Percentiles rank a stretch among this genome's conserved stretches.
Evolutionary conservation across 2,888 invertebrate species (phyloP).

Genomic region (Hyposoter didymator): DNA sequence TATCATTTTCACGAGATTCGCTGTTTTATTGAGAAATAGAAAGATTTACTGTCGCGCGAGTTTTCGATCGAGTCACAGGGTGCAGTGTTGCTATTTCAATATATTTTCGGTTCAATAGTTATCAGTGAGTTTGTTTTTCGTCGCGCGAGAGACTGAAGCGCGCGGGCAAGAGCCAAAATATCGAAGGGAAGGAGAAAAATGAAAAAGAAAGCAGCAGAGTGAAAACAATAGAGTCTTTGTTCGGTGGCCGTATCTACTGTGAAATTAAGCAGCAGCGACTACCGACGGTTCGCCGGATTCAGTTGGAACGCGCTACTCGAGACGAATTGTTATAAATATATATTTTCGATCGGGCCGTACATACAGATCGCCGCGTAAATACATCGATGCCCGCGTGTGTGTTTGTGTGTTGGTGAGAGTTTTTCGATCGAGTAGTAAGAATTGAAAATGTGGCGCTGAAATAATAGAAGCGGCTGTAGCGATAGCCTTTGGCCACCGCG

Average conservation of each 20-base stretch:
- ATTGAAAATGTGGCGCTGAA: slow-evolving; percentile 27
- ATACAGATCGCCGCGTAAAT: background rate
- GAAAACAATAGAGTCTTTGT: background rate
- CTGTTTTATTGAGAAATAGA: background rate
- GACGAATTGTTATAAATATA: background rate
- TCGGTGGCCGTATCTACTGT: background rate
- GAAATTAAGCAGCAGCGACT: background rate
- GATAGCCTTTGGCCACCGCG: slow-evolving; percentile 38
- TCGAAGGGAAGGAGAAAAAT: background rate
- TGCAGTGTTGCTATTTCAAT: background rate
- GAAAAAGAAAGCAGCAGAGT: background rate
- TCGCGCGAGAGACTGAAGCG: too few species aligned
- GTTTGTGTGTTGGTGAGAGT: background rate
- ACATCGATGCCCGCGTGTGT: background rate
- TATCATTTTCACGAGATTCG: background rate
- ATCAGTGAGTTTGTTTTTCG: too few species aligned
- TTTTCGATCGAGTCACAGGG: background rate
- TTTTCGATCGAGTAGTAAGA: background rate
- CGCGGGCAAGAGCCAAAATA: background rate
- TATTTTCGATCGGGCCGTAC: background rate
- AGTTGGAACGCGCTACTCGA: background rate
- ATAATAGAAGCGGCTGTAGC: background rate
- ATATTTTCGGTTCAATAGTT: background rate
- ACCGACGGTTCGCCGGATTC: slow-evolving; percentile 2
- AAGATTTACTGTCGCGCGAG: background rate